A percentile compares a stretch with the other conserved stretches of the same genome.
Evolutionary conservation across 1,140 invertebrate genomes (phyloP).

Genomic region (Drosophila asahinai): DNA sequence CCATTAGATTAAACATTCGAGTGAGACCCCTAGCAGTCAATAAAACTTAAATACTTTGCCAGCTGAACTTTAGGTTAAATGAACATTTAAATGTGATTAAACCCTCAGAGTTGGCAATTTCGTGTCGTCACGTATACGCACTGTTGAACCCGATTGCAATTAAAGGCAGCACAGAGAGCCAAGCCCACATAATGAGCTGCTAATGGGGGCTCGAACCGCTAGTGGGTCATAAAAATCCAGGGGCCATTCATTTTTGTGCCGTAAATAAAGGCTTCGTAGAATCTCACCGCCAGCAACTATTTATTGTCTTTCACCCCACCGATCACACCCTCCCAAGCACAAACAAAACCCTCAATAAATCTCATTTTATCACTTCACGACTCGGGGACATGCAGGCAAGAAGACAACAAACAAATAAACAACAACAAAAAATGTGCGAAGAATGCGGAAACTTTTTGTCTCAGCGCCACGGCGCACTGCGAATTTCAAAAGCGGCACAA

Average conservation of each 20-base stretch:
- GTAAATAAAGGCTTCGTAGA: constrained; percentile 63
- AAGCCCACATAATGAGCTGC: constrained; percentile 50
- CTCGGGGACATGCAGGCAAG: constrained; percentile 43
- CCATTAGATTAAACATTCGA: not conserved
- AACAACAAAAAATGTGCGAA: constrained; percentile 12
- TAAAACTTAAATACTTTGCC: constrained; percentile 1
- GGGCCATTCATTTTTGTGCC: constrained; percentile 52
- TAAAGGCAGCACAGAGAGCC: constrained; percentile 26
- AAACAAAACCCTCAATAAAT: constrained; percentile 71
- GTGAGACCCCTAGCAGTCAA: not conserved
- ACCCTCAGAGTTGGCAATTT: constrained; percentile 19
- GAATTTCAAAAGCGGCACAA: constrained; percentile 54
- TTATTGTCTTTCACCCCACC: constrained; percentile 45
- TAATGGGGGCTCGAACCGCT: constrained; percentile 55
- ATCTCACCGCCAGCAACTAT: constrained; percentile 62
- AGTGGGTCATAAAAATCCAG: constrained; percentile 52
- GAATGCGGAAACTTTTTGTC: constrained; percentile 57
- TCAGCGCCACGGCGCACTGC: constrained; percentile 15
- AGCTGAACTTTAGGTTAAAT: constrained; percentile 8
- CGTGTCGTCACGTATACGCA: constrained; percentile 33
- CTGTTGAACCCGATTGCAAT: constrained; percentile 29
- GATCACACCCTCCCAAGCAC: constrained; percentile 19
- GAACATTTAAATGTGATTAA: constrained; percentile 30
- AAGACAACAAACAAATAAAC: constrained; percentile 8
- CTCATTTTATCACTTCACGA: constrained; percentile 75